Evolutionary conservation across 2,797 vertebrate species (phyloP), one percentile per base, ranked within the genome.

Genomic region (Periparus ater): DNA sequence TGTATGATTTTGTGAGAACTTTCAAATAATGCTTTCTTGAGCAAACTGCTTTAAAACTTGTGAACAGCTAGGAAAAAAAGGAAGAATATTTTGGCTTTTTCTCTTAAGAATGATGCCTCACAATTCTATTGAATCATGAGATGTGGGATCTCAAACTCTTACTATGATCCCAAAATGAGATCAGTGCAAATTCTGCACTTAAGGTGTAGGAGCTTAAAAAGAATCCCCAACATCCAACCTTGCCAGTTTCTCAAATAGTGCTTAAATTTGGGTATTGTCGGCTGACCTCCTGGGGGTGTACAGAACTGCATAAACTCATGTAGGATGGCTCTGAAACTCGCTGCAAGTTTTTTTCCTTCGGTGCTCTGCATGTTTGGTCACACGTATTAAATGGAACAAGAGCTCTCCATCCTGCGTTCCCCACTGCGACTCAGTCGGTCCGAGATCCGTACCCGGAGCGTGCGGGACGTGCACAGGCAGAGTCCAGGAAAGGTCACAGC

Each of bases 371-470:
- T 1, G 5, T 70, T 73, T 72, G 58, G 42, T 30, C 45, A 17
- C 13, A 26, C 3, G 0, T 2, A 17, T 22, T 18, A n/a, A 54
- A 32, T 11, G 44, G 66, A 54, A 54, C 1, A 4, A 34, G 11
- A 9, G 2, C 18, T 67, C 61, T 36, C 21, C 11, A 3, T 21
- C 62, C 86, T 0, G 1, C 1, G 34, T 23, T 78, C 53, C 72
- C 58, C 8, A 3, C 32, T 30, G 62, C 1, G 2, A 53, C 57
- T 91, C 1, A 2, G 32, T 17, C 2, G 1, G 42, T 3, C 48
- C 0, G 0, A 44, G 61, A 44, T 8, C 20, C 2, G 4, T 0
- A 23, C 32, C 21, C 23, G 0, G 2, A 47, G 58, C 2, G 2
- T 55, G 70, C 12, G 9, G 83, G 91, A 81, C 2, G 9, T 38